Evolutionary conservation across 2,113 vertebrate species (phyloP), one percentile per base, ranked within the genome.

Genomic region (Pachycephala philippinensis): DNA sequence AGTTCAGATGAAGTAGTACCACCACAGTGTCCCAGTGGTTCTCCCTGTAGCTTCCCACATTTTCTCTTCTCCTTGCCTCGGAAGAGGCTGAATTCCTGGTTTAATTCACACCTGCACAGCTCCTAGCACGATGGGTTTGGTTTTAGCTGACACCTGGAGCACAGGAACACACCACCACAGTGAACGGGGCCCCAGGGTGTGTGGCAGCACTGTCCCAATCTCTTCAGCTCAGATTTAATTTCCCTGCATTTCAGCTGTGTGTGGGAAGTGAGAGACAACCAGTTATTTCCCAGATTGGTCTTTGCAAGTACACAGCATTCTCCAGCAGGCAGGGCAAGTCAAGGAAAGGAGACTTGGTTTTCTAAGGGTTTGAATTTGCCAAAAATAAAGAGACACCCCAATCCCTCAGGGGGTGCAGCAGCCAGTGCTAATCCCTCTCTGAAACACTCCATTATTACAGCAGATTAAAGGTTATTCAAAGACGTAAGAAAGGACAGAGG

Each of bases 161-260:
- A 11, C 10, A 54, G 18, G 15, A 80, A 39, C 2, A 15, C 56
- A 7, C 21, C 7, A 2, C 17, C 16, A 0, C 11, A 18, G 53
- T 0, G 11, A 44, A n/a, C 0, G 15, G 31, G 33, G 49, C 10
- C 57, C 35, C 33, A 6, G 69, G 69, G 20, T 7, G 8, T 21
- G 69, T 15, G 54, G 39, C 44, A 49, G 60, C 50, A 21, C 45
- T 21, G 26, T 3, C 45, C 71, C 44, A 24, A 1, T 9, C 47
- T 10, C 22, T 28, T 9, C 13, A 39, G 37, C 27, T 35, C 10
- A 56, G 28, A 30, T 70, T 59, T 50, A 2, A 39, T 44, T 65
- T 42, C 42, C 30, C 45, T 57, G n/a, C 31, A 33, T 40, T 59
- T 45, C 76, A 86, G 56, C 76, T 14, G 56, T 10, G 30, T 28